These are phyloP conservation scores for Patella depressa DNA, from an alignment of 2,888 invertebrate species.

Conservation along the genomic window DNA sequence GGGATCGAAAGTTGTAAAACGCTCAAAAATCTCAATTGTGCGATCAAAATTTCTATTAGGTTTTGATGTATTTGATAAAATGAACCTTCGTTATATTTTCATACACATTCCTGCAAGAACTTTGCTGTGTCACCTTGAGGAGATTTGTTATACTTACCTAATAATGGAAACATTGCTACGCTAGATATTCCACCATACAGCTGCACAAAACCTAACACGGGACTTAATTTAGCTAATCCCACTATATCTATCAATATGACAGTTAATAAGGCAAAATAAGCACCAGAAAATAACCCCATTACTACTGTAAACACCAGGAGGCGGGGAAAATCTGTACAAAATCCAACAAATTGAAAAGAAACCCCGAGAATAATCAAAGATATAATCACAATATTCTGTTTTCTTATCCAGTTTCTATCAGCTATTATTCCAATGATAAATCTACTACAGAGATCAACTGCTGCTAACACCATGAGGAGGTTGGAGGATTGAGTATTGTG, in stretches of 20 bases:
- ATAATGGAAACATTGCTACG: neutral
- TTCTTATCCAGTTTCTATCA: slow-evolving; percentile 3
- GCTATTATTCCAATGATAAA: neutral
- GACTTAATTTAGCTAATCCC: neutral
- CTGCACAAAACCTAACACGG: neutral
- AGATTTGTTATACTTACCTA: neutral
- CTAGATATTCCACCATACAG: neutral
- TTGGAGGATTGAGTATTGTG: neutral
- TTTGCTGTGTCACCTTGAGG: too few species aligned
- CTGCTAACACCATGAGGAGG: neutral
- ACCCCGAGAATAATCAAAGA: neutral
- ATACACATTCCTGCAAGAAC: too few species aligned
- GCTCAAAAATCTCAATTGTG: too few species aligned
- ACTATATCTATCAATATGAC: neutral
- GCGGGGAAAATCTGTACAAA: neutral
- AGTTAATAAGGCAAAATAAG: neutral
- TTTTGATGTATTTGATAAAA: too few species aligned
- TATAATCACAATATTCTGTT: slow-evolving; percentile 1
- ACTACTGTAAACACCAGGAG: neutral
- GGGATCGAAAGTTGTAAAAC: too few species aligned
- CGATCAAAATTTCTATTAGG: too few species aligned
- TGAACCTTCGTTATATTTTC: too few species aligned
- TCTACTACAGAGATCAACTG: neutral
- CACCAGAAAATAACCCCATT: neutral
- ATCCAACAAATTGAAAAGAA: neutral